Base-by-base conservation (phyloP, 2,113 vertebrate species). In the Cromileptes altivelis region DNA sequence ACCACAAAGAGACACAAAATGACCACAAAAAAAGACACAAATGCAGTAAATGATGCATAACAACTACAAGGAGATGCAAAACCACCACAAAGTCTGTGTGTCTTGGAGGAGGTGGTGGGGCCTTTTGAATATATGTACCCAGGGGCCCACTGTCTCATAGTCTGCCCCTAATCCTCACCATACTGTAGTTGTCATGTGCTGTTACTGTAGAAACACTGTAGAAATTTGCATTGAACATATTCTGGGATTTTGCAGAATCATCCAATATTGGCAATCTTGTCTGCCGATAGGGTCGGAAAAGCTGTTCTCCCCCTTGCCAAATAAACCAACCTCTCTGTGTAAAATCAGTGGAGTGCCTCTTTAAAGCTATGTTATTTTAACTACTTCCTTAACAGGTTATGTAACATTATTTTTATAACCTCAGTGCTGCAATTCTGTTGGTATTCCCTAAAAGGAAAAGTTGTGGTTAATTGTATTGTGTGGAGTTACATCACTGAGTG, bases 401-500 rank as follows among this genome's bases (percentile, higher is more conserved):
- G 45, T 11, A 18, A 11, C n/a, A 2, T 42, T 19, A 53, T n/a
- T 12, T 55, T 65, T 15, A 47, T 21, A 25, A 19, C 13, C 19
- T 68, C 4, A 13, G 23, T 50, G 23, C 47, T n/a, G 9, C 25
- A 81, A 25, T 60, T 55, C 23, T 12, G 18, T 9, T n/a, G 10
- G 10, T 37, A 15, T 52, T 47, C 3, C 18, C 40, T 2, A 67
- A 67, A 76, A 52, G 2, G 1, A 14, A 67, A 61, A 1, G 4
- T 52, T 55, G 50, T 25, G 25, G 42, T 45, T 45, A 55, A 47
- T 73, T 2, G 45, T 50, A 7, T 18, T 58, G 9, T 33, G 61
- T n/a, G 53, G 78, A 61, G 58, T 75, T 57, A 62, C 55, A 62
- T 57, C 55, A 58, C 15, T 62, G 13, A 40, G 2, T 12, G 4